Evolutionary conservation across 92 coral and sea anemone species (phyloP), one percentile per base, ranked within the genome.

Genomic region (Parazoanthus darwini): DNA sequence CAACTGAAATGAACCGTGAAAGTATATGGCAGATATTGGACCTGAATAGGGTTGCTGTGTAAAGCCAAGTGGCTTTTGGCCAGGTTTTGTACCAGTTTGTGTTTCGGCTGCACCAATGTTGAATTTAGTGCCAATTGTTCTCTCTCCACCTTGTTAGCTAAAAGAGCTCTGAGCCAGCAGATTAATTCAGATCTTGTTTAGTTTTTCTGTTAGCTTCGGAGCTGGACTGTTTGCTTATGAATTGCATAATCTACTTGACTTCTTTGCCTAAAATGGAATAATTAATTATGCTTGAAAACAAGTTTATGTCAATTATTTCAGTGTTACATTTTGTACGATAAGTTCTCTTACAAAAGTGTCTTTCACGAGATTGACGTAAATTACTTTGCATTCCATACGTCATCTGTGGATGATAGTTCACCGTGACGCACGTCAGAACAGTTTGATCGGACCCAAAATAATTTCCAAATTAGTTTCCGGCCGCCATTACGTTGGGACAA

Each of bases 221-320:
- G 6, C 8, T 1, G 22, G 66, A 63, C 25, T 63, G 70, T 63
- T 63, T 63, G 70, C 70, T 18, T 76, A 39, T 76, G 51, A 37
- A 44, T 39, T 76, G 79, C 79, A 44, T 76, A 20, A 76, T 39
- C 79, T 76, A 37, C 48, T 44, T 20, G 25, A 39, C 79, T 74
- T 20, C 44, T 14, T 37, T 36, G 42, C 44, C 48, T 20, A 11
- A 18, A 29, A 76, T 37, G 80, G 80, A 38, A 76, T 76, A 39
- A 76, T 22, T 63, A 63, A 63, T 22, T 3, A 38, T 10, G n/a
- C 16, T 76, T 44, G 10, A 76, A 39, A 39, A 42, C 39, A 5
- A 6, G 25, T 9, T 76, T 76, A 39, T 76, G 79, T 76, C 46
- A 76, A 39, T 36, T 44, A 76, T 54, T 76, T 39, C 46, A 36